phyloP scores from a whole-genome alignment of 2,888 invertebrate genomes.

The Gortyna flavago region DNA sequence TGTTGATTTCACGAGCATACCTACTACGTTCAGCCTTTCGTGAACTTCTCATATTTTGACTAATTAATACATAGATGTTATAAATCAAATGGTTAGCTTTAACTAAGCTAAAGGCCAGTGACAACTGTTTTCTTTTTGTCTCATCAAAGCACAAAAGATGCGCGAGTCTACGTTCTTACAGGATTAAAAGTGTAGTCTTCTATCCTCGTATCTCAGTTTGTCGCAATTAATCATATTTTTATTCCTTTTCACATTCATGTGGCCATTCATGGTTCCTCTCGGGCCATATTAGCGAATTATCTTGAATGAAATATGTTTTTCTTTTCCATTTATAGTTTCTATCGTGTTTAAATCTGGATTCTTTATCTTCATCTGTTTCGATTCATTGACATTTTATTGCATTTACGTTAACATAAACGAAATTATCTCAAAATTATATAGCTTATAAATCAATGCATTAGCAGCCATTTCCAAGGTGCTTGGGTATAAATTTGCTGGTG shows the following conservation, averaged over 20 bases:
- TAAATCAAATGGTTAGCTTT: slow-evolving; percentile 42
- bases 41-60: slow-evolving; percentile 47
- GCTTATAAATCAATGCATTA: slow-evolving; percentile 18
- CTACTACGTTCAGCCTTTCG: slow-evolving; percentile 70
- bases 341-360: slow-evolving; percentile 20
- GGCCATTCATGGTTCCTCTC: slow-evolving; percentile 1
- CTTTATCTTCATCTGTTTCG: slow-evolving; percentile 16
- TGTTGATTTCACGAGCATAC: slow-evolving; percentile 81
- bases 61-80: slow-evolving; percentile 44
- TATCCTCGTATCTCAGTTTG: slow-evolving; percentile 6
- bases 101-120: slow-evolving; percentile 37
- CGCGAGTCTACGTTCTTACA: slow-evolving; percentile 17
- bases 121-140: slow-evolving; percentile 21
- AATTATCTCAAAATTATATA: slow-evolving; percentile 17
- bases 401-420: slow-evolving; percentile 8
- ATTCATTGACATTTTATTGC: slow-evolving; percentile 1
- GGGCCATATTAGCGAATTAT: neutral
- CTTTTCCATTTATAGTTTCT: slow-evolving; percentile 3
- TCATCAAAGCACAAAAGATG: slow-evolving; percentile 34
- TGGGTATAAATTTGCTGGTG: neutral
- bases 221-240: neutral
- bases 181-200: slow-evolving; percentile 23
- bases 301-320: neutral
- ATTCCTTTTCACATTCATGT: neutral
- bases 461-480: neutral